Conservation (phyloP, 2,113 vertebrate genomes). For the Aviceda subcristata region DNA sequence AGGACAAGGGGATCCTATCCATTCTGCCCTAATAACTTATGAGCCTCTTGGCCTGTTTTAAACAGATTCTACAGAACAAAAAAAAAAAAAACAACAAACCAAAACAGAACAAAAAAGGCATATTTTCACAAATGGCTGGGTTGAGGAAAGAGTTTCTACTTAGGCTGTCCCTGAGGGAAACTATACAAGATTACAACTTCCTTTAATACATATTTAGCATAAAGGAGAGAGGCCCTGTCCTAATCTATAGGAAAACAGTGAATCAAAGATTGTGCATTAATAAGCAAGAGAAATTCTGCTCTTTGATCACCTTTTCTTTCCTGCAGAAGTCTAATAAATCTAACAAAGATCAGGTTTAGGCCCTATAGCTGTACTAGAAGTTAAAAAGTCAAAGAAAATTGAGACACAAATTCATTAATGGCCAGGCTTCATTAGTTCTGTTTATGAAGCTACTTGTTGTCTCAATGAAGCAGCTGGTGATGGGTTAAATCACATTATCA, state of each 20-base stretch:
- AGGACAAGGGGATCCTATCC: background rate
- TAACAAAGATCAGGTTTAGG: background rate
- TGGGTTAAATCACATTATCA: background rate
- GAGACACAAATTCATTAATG: background rate
- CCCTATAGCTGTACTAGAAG: background rate
- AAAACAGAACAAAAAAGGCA: fast-evolving
- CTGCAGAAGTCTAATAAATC: background rate
- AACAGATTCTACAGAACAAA: background rate
- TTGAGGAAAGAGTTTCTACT: background rate
- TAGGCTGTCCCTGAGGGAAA: background rate
- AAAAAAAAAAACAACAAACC: too few species aligned
- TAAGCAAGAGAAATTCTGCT: background rate
- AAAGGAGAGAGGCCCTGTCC: background rate
- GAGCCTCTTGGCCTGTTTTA: background rate
- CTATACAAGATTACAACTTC: background rate
- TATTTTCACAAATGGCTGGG: background rate
- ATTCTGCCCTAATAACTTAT: background rate
- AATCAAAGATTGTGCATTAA: background rate
- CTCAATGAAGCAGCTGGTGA: background rate
- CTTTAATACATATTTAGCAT: background rate
- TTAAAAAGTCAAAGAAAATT: background rate
- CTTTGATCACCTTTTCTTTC: background rate
- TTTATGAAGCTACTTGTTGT: background rate
- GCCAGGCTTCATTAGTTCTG: background rate
- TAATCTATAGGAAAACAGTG: background rate